Evolutionary conservation across 2,113 vertebrate genomes (phyloP).

Genomic region (Thunnus thynnus): DNA sequence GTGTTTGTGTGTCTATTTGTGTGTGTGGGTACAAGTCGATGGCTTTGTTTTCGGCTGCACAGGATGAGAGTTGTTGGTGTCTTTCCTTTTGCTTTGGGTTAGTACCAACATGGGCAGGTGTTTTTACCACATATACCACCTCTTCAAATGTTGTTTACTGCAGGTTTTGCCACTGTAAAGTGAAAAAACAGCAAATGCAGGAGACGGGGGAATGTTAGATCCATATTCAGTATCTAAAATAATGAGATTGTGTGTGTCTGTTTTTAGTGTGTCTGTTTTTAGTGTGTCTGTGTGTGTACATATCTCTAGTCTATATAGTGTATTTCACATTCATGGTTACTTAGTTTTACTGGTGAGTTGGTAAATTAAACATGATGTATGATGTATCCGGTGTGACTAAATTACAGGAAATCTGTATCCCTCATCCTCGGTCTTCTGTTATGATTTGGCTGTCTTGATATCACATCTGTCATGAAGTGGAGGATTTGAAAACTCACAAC

Average conservation of each 20-base stretch:
- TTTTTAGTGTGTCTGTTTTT: too few relatives aligned
- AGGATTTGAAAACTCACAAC: not conserved
- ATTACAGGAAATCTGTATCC: not conserved
- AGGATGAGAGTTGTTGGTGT: too few relatives aligned
- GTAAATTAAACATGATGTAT: not conserved
- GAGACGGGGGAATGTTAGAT: too few relatives aligned
- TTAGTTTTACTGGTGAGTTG: not conserved
- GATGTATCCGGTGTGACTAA: not conserved
- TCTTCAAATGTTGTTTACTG: not conserved
- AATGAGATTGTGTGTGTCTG: too few relatives aligned
- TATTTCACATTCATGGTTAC: not conserved
- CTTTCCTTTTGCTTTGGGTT: not conserved
- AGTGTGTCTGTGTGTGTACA: too few relatives aligned
- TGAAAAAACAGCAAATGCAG: too few relatives aligned
- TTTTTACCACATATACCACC: not conserved
- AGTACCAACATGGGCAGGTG: not conserved
- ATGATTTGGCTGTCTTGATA: not conserved
- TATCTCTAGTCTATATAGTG: too few relatives aligned
- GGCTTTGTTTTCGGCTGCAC: too few relatives aligned
- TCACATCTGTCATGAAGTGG: too few relatives aligned
- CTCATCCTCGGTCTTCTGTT: not conserved
- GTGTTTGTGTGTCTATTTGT: not conserved
- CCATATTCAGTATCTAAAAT: too few relatives aligned
- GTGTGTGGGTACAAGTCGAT: too few relatives aligned
- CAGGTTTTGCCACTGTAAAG: not conserved